Evolutionary conservation across 2,113 vertebrate species (phyloP), one percentile per base, ranked within the genome.

Genomic region (Macrotus californicus): DNA sequence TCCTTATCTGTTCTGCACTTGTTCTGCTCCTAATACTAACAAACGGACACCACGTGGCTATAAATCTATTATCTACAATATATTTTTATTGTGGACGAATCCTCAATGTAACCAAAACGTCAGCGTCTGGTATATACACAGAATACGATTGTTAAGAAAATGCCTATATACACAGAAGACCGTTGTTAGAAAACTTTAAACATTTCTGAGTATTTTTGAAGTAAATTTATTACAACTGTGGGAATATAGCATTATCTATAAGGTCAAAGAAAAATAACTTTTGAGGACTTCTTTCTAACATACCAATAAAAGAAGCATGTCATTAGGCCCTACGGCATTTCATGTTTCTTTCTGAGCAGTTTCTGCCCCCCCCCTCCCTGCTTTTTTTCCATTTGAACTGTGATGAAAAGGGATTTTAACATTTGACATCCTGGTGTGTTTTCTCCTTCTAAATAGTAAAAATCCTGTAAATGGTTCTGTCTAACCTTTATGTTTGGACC

Each of bases 321-420:
- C 72, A 10, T 64, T 43, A 46, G 76, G 11, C 29, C 66, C 34
- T 22, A 0, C 46, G 24, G n/a, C n/a, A 11, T 50, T 34, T 94
- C 29, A 59, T 84, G 56, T 70, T 89, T 39, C 85, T 79, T 48
- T 75, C 43, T 24, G 70, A 92, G 31, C 29, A n/a, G 46, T 41
- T 70, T 76, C 77, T 95, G 73, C 29, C 41, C 15, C n/a, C n/a
- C 15, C 43, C 18, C 43, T 88, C 36, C 52, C 48, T 86, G 52
- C 46, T 86, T 84, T 95, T 54, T 82, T 94, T 93, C 54, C 39
- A 7, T 89, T 91, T 82, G 56, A 92, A 89, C 39, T 80, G 54
- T 85, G 91, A 92, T 94, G 79, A 95, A 90, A 94, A 96, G 76
- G 94, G 67, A 90, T 87, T 97, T 94, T 95, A 90, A 95, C 96